These are phyloP conservation scores for Iselma pallidipennis DNA, from an alignment of 2,888 invertebrate genomes.

Conservation along the genomic window DNA sequence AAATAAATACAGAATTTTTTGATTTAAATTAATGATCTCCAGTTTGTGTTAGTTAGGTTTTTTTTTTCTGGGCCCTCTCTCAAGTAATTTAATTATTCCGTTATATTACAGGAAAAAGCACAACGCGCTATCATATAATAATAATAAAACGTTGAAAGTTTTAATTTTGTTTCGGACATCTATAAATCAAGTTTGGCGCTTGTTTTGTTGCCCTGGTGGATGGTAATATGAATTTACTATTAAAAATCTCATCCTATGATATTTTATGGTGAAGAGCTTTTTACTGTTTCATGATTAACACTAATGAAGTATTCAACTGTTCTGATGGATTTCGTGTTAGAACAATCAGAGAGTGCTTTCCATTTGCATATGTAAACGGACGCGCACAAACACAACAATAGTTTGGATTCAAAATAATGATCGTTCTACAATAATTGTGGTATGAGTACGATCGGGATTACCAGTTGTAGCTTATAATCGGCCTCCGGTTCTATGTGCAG, in stretches of 20 bases:
- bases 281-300: constrained; percentile 42
- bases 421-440: background rate
- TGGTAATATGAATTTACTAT: constrained; percentile 30
- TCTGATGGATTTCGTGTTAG: constrained; percentile 29
- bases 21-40: background rate
- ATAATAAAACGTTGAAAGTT: constrained; percentile 9
- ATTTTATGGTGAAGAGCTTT: constrained; percentile 42
- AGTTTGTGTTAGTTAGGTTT: background rate
- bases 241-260: constrained; percentile 25
- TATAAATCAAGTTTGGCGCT: constrained; percentile 37
- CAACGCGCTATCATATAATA: background rate
- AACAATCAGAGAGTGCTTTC: constrained; percentile 23
- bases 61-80: background rate
- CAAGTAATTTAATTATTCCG: background rate
- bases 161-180: constrained; percentile 37
- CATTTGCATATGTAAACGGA: constrained; percentile 24
- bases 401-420: background rate
- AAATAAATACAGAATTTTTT: background rate
- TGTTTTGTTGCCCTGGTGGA: constrained; percentile 33
- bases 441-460: background rate
- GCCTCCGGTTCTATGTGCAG: background rate
- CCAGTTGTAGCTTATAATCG: background rate
- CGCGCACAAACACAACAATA: constrained; percentile 7
- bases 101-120: background rate
- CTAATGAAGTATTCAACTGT: constrained; percentile 43